A percentile compares a stretch with the other conserved stretches of the same genome.
These are phyloP conservation scores for Nasonia giraulti DNA, from an alignment of 1,140 invertebrate species.

Conservation along the genomic window DNA sequence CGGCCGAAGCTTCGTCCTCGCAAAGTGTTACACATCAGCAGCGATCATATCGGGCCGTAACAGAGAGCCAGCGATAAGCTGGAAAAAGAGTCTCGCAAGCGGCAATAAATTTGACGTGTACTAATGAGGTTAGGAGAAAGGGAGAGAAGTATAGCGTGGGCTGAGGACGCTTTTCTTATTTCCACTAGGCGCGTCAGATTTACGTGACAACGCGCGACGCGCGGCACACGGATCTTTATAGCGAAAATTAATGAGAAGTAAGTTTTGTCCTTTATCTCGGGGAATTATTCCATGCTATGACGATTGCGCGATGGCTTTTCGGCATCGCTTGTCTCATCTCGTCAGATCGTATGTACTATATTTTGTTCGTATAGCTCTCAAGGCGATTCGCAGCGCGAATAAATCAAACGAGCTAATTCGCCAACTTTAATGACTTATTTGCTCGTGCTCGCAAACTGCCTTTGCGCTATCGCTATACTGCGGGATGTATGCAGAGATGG, in stretches of 20 bases:
- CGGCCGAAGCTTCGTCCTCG: neutral
- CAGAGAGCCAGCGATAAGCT: neutral
- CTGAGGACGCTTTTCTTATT: neutral
- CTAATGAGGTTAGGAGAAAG: slow-evolving; percentile 20
- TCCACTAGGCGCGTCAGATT: neutral
- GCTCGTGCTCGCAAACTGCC: neutral
- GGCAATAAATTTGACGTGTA: slow-evolving; percentile 19
- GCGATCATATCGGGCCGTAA: too few species aligned
- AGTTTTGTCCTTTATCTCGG: neutral
- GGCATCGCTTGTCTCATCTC: too few species aligned
- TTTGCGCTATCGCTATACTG: too few species aligned
- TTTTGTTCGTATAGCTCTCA: neutral
- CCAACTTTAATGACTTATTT: neutral
- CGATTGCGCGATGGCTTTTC: too few species aligned
- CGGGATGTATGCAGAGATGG: too few species aligned
- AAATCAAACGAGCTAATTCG: neutral
- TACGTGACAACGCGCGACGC: neutral
- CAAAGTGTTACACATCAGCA: neutral
- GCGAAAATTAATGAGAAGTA: slow-evolving; percentile 13
- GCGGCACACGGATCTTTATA: neutral
- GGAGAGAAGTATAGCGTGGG: neutral
- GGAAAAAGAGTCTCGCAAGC: neutral
- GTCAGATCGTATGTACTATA: too few species aligned
- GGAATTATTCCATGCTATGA: too few species aligned
- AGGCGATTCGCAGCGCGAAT: neutral